A percentile compares a stretch with the other conserved stretches of the same genome.
phyloP scores from a whole-genome alignment of 2,113 vertebrate species.

The Balaeniceps rex region DNA sequence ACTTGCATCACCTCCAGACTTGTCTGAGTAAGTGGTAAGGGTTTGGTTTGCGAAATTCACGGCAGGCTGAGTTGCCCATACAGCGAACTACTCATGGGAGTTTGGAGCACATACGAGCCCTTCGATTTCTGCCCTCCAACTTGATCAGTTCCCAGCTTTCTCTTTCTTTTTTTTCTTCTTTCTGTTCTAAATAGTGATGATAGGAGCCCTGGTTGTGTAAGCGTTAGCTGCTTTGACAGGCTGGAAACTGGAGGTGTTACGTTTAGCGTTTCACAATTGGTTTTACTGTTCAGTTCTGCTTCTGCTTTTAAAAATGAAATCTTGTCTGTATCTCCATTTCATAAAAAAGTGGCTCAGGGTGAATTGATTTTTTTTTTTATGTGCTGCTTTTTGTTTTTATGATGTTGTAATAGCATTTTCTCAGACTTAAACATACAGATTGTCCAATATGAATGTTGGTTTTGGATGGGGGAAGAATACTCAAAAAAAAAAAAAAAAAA shows the following conservation, averaged over 20 bases:
- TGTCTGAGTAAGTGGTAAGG: not conserved
- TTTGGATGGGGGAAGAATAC: not conserved
- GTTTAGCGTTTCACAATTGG: not conserved
- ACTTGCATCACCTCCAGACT: not conserved
- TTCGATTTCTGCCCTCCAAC: not conserved
- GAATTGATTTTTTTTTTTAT: not conserved
- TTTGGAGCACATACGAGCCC: not conserved
- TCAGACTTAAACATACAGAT: not conserved
- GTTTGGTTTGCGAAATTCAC: not conserved
- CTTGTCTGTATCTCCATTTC: not conserved
- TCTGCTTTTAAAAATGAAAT: not conserved
- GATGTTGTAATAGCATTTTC: not conserved
- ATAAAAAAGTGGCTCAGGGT: not conserved
- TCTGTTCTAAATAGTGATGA: not conserved
- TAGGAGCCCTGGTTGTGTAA: not conserved
- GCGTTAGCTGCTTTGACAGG: not conserved
- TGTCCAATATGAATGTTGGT: not conserved
- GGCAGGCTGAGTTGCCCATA: not conserved
- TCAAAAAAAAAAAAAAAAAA: not conserved
- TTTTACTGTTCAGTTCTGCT: not conserved
- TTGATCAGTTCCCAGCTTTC: not conserved
- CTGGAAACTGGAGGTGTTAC: not conserved
- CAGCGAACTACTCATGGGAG: accelerated
- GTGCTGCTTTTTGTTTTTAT: constrained; percentile 15
- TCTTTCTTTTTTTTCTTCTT: not conserved